These are phyloP conservation scores for Lordiphosa collinella DNA, from an alignment of 1,140 invertebrate genomes.

Conservation along the genomic window DNA sequence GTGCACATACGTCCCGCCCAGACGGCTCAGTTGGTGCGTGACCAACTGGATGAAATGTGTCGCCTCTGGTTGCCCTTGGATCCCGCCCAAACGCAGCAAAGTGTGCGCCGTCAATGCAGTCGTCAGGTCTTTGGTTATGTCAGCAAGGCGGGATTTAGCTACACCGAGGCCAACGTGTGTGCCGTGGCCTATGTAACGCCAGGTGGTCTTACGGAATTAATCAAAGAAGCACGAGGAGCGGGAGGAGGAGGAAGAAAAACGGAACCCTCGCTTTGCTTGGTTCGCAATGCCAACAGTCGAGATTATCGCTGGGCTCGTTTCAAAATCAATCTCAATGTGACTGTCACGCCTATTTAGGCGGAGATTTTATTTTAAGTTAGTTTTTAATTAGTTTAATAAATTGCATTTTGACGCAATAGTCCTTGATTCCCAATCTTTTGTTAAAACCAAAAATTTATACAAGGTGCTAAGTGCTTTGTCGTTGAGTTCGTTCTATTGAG, in stretches of 20 bases:
- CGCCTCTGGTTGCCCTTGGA: slow-evolving; percentile 85
- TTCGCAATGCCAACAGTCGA: slow-evolving; percentile 80
- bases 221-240: slow-evolving; percentile 16
- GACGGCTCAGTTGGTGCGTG: slow-evolving; percentile 77
- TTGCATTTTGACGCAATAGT: too few relatives aligned
- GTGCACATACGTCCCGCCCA: slow-evolving; percentile 67
- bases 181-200: slow-evolving; percentile 86
- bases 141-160: slow-evolving; percentile 85
- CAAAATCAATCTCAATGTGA: slow-evolving; percentile 69
- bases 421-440: too few relatives aligned
- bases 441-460: too few relatives aligned
- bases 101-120: slow-evolving; percentile 83
- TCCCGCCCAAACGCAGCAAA: slow-evolving; percentile 65
- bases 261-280: slow-evolving; percentile 73
- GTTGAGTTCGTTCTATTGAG: too few relatives aligned
- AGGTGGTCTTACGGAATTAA: slow-evolving; percentile 79
- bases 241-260: neutral
- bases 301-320: slow-evolving; percentile 80
- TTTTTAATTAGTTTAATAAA: too few relatives aligned
- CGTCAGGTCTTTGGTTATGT: slow-evolving; percentile 88
- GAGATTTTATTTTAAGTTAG: too few relatives aligned
- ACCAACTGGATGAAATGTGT: slow-evolving; percentile 84
- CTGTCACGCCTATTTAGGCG: neutral
- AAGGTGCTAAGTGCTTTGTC: too few relatives aligned
- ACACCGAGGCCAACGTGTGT: slow-evolving; percentile 83